Conservation (phyloP, 2,888 invertebrate genomes). For the Strigamia transsilvanica region DNA sequence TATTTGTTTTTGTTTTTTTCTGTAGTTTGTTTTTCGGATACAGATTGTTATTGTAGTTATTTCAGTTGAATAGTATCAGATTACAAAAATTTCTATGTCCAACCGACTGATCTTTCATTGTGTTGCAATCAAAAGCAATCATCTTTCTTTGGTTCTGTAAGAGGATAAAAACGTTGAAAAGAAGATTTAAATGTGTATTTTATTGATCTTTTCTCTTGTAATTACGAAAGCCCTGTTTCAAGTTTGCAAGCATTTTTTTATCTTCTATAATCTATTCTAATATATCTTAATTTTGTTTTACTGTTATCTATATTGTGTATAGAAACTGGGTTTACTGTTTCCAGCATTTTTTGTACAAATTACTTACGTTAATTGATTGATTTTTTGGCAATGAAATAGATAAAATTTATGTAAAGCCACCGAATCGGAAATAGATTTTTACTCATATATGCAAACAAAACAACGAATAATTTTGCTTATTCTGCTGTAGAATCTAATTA, state of each 20-base stretch:
- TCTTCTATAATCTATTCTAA: too few species aligned
- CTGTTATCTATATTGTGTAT: too few species aligned
- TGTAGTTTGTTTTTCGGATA: background rate
- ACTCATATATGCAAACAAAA: too few species aligned
- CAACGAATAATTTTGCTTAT: too few species aligned
- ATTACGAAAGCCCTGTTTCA: background rate
- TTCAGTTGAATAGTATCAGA: conserved; percentile 24
- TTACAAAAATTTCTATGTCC: conserved; percentile 16
- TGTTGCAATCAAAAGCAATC: conserved; percentile 33
- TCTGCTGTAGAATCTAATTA: too few species aligned
- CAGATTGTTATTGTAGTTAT: background rate
- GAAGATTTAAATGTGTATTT: conserved; percentile 28
- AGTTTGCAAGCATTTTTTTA: background rate
- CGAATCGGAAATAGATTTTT: too few species aligned
- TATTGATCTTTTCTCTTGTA: conserved; percentile 34
- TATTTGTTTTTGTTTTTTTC: background rate
- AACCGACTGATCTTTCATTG: background rate
- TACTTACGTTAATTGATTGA: background rate
- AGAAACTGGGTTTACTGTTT: too few species aligned
- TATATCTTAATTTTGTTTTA: too few species aligned
- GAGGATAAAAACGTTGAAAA: conserved; percentile 38
- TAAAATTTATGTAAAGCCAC: too few species aligned
- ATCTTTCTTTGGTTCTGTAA: conserved; percentile 17
- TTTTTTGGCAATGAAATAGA: too few species aligned
- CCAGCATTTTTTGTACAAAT: background rate